These are phyloP conservation scores for Eleutherodactylus coqui DNA, from an alignment of 2,797 vertebrate species.

Conservation along the genomic window DNA sequence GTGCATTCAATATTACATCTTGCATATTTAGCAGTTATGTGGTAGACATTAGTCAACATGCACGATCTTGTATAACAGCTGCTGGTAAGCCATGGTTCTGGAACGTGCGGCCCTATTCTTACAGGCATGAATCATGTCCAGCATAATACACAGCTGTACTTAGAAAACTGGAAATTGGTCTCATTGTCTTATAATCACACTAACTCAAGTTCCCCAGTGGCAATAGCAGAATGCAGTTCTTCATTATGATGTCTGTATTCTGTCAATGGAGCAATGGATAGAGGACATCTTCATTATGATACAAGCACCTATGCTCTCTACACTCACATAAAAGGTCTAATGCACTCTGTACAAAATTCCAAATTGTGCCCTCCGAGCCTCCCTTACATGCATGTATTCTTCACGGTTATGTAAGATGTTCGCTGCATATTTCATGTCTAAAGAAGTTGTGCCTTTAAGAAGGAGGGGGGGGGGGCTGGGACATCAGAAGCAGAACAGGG, in stretches of 20 bases:
- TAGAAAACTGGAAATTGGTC: not conserved
- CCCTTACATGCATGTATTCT: no score
- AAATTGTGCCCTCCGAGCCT: no score
- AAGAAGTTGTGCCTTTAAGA: no score
- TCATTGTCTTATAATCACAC: not conserved
- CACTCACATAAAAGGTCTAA: not conserved
- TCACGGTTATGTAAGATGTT: no score
- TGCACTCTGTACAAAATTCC: no score
- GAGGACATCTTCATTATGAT: no score
- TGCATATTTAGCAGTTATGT: not conserved
- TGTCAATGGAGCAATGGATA: not conserved
- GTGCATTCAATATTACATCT: constrained; percentile 31
- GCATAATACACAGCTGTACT: constrained; percentile 13
- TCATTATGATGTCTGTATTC: not conserved
- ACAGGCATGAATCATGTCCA: constrained; percentile 22
- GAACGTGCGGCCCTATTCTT: constrained; percentile 24
- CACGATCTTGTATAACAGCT: constrained; percentile 33
- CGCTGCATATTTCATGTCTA: no score
- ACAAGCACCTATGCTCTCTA: not conserved
- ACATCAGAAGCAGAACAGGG: no score
- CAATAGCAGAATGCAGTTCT: not conserved
- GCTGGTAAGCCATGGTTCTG: not conserved
- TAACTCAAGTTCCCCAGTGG: not conserved
- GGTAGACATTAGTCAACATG: constrained; percentile 32
- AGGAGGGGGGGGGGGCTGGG: no score